These are phyloP conservation scores for Leucozona laternaria DNA, from an alignment of 2,888 invertebrate species.

Conservation along the genomic window DNA sequence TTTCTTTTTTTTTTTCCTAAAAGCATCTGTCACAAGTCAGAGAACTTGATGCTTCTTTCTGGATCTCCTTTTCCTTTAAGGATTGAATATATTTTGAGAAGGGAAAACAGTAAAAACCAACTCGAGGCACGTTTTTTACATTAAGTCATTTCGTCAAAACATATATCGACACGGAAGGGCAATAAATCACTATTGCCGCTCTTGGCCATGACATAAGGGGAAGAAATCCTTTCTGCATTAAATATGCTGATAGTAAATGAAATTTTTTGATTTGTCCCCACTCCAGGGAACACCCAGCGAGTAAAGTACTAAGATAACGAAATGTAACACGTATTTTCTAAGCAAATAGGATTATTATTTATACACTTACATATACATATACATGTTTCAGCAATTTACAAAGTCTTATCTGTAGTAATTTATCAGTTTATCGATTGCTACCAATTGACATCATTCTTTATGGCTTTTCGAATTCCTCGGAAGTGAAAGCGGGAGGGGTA, in stretches of 20 bases:
- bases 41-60: not conserved
- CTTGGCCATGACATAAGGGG: constrained; percentile 28
- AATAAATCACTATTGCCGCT: constrained; percentile 50
- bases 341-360: constrained; percentile 44
- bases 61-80: not conserved
- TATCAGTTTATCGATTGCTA: constrained; percentile 63
- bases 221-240: constrained; percentile 25
- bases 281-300: not conserved
- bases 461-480: constrained; percentile 17
- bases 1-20: not conserved
- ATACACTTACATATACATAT: constrained; percentile 60
- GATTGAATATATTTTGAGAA: constrained; percentile 15
- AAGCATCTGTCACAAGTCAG: constrained; percentile 24
- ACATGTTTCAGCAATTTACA: constrained; percentile 7
- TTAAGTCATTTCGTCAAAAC: constrained; percentile 29
- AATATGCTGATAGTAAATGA: constrained; percentile 33
- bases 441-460: constrained; percentile 56
- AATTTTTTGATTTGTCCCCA: constrained; percentile 18
- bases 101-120: not conserved
- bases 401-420: constrained; percentile 55
- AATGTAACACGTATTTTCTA: constrained; percentile 27
- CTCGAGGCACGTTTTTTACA: constrained; percentile 30
- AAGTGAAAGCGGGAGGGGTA: not conserved
- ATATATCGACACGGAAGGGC: constrained; percentile 21
- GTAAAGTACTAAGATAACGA: constrained; percentile 26